phyloP scores from a whole-genome alignment of 2,113 vertebrate genomes.

The Romanogobio albipinnatus region DNA sequence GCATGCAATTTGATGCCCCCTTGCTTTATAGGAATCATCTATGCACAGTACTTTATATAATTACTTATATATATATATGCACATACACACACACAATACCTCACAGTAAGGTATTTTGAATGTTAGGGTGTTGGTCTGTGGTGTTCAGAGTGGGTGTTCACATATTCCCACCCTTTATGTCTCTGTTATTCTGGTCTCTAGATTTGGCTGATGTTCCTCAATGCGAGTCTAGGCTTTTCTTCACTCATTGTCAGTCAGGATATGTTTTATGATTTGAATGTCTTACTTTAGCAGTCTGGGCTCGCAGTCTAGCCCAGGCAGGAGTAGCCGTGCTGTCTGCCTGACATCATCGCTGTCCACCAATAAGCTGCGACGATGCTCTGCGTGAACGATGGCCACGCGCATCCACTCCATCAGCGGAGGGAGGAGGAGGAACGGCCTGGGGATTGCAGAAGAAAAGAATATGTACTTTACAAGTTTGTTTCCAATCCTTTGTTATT shows the following conservation, averaged over 20 bases:
- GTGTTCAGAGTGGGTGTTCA: too few relatives aligned
- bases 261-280: background rate
- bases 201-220: background rate
- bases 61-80: too few relatives aligned
- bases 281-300: slow-evolving; percentile 93
- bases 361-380: slow-evolving; percentile 91
- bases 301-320: slow-evolving; percentile 95
- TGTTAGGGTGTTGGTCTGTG: too few relatives aligned
- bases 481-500: background rate
- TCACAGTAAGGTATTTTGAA: too few relatives aligned
- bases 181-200: background rate
- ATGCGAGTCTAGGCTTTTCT: background rate
- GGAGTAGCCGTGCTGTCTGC: slow-evolving; percentile 89
- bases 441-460: slow-evolving; percentile 57
- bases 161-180: background rate
- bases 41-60: too few relatives aligned
- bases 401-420: slow-evolving; percentile 99
- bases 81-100: too few relatives aligned
- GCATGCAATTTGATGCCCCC: background rate
- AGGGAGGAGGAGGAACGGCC: slow-evolving; percentile 93
- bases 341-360: slow-evolving; percentile 96
- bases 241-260: background rate
- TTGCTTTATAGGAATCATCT: background rate
- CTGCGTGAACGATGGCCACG: slow-evolving; percentile 93
- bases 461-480: background rate